Base-by-base conservation (phyloP, 2,113 vertebrate species). In the Microtus oregoni region DNA sequence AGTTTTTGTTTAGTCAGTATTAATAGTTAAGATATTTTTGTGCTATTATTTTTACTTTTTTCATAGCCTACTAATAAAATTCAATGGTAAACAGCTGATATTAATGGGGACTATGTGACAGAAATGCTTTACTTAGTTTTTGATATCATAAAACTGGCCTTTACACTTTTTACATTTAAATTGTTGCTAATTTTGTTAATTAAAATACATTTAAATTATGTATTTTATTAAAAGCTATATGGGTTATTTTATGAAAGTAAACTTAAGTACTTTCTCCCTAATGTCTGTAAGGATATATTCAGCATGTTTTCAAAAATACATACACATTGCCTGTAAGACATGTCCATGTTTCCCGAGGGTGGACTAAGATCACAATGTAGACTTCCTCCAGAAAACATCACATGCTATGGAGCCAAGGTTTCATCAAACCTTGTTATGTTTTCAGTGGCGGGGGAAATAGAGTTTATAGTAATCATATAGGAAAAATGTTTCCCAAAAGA, bases 191-290 rank as follows among this genome's bases (percentile, higher is more conserved):
- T 73, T 76, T 76, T 82, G 82, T 92, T 83, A 41, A 86, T 90
- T 78, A 93, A 50, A 96, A 58, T 81, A 81, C 30, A 47, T 89
- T 83, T 70, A 96, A 82, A 92, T 94, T 52, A 81, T 76, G 3
- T 90, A 11, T 55, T 92, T 87, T 94, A 72, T 90, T 61, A 92
- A 90, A 92, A 90, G 41, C 3, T 38, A 5, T 79, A 13, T 78
- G 38, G 85, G 83, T 89, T 88, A 81, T 92, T 95, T 93, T 94
- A 83, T 10, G 89, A 67, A 93, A 78, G 92, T 70, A 90, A 50
- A 85, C 35, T 86, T 83, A 92, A 92, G 3, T 83, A 67, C 85
- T 95, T 91, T 35, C n/a, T 86, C 35, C 35, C 41, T 73, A 38
- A 83, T 90, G 32, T 58, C 32, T 93, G 11, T 72, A 58, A 9